Conservation (phyloP, 2,888 invertebrate genomes). For the Anorthoa munda region DNA sequence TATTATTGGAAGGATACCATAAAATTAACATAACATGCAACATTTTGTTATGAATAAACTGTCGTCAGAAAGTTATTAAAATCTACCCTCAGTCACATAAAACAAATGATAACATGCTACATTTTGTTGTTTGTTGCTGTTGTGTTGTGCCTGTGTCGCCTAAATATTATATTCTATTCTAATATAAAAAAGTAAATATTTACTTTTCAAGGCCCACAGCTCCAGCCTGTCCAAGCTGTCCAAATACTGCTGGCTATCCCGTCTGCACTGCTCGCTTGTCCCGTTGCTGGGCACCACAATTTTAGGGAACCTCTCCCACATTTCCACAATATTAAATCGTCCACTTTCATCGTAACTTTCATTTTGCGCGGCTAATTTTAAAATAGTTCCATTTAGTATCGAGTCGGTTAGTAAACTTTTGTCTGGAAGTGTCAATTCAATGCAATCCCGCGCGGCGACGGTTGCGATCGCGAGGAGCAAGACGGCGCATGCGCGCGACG, state of each 20-base stretch:
- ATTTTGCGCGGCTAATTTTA: conserved; percentile 78
- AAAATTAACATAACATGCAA: neutral
- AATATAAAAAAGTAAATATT: conserved; percentile 63
- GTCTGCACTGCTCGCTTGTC: conserved; percentile 86
- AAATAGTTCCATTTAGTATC: conserved; percentile 82
- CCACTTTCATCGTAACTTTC: conserved; percentile 77
- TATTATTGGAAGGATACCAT: neutral
- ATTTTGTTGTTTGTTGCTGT: too few species aligned
- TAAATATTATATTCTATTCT: too few species aligned
- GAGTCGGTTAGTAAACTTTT: conserved; percentile 77
- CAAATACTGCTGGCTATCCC: conserved; percentile 83
- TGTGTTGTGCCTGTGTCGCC: too few species aligned
- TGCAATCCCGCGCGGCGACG: conserved; percentile 83
- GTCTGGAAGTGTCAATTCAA: conserved; percentile 84
- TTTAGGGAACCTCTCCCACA: conserved; percentile 86
- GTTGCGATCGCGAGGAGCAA: conserved; percentile 71
- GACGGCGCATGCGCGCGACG: conserved; percentile 85
- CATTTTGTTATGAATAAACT: neutral
- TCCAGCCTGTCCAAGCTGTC: conserved; percentile 85
- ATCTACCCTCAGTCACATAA: neutral
- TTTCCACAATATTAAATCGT: conserved; percentile 78
- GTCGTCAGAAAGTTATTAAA: too few species aligned
- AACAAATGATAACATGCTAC: neutral
- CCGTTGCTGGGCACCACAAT: conserved; percentile 86
- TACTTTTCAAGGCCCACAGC: conserved; percentile 91